A percentile compares a stretch with the other conserved stretches of the same genome.
Conservation (phyloP, 2,797 vertebrate genomes). For the Manis pentadactyla region DNA sequence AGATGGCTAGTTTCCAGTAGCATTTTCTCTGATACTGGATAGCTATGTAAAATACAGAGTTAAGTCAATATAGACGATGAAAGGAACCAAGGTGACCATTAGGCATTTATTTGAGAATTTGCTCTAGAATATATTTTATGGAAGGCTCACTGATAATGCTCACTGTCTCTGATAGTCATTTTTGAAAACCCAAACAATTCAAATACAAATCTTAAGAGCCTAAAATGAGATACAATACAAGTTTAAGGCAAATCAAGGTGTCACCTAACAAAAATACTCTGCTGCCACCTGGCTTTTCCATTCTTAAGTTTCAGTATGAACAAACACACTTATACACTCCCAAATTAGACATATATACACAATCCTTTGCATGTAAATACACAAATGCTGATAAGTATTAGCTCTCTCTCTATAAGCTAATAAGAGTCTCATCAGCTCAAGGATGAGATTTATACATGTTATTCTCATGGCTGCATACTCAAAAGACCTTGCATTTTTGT, state of each 20-base stretch:
- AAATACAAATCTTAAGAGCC: neutral
- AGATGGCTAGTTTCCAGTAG: neutral
- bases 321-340: neutral
- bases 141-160: too few species aligned
- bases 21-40: slow-evolving; percentile 9
- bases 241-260: slow-evolving; percentile 30
- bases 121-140: neutral
- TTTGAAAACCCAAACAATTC: slow-evolving; percentile 37
- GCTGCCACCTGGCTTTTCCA: neutral
- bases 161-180: slow-evolving; percentile 3
- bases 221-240: neutral
- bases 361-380: neutral
- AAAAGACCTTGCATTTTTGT: neutral
- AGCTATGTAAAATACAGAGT: neutral
- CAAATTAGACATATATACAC: neutral
- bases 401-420: neutral
- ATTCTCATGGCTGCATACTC: neutral
- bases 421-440: too few species aligned
- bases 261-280: neutral
- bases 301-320: slow-evolving; percentile 35
- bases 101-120: neutral
- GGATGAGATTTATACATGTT: neutral
- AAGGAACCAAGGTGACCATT: neutral
- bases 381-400: neutral
- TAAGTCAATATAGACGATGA: neutral